These are phyloP conservation scores for Nothobranchius kuhntae DNA, from an alignment of 2,113 vertebrate genomes.

Conservation along the genomic window DNA sequence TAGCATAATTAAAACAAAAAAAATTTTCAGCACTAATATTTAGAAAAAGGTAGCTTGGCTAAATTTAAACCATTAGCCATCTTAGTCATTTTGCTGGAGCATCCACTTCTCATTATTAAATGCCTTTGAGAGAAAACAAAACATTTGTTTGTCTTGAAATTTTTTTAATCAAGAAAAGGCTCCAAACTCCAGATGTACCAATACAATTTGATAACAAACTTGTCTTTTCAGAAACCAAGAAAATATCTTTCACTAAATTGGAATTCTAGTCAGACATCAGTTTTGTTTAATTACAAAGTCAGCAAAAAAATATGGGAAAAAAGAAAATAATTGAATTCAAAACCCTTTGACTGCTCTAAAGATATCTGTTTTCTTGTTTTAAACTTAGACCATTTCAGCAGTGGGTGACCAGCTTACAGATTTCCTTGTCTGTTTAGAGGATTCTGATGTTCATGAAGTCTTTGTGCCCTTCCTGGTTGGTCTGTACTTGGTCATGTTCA, in stretches of 20 bases:
- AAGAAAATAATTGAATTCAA: background rate
- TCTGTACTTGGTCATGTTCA: conserved; percentile 22
- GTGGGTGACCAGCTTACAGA: conserved; percentile 1
- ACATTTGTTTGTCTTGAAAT: background rate
- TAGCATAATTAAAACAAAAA: too few species aligned
- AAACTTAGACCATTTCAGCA: background rate
- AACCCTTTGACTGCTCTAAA: background rate
- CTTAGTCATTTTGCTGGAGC: background rate
- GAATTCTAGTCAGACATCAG: background rate
- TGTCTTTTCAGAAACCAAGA: background rate
- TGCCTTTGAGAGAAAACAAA: background rate
- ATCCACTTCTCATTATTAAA: background rate
- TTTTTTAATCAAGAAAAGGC: background rate
- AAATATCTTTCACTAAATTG: background rate
- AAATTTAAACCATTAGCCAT: background rate
- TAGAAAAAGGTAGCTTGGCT: background rate
- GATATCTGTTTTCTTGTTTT: background rate
- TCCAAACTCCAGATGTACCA: background rate
- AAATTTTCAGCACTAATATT: background rate
- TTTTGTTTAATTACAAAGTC: conserved; percentile 2
- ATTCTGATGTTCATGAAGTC: conserved; percentile 1
- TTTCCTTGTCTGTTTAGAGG: conserved; percentile 16
- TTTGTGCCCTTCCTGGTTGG: background rate
- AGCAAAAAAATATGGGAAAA: background rate
- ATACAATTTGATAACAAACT: too few species aligned